Conservation (phyloP, 2,113 vertebrate species). For the Pseudorasbora parva region DNA sequence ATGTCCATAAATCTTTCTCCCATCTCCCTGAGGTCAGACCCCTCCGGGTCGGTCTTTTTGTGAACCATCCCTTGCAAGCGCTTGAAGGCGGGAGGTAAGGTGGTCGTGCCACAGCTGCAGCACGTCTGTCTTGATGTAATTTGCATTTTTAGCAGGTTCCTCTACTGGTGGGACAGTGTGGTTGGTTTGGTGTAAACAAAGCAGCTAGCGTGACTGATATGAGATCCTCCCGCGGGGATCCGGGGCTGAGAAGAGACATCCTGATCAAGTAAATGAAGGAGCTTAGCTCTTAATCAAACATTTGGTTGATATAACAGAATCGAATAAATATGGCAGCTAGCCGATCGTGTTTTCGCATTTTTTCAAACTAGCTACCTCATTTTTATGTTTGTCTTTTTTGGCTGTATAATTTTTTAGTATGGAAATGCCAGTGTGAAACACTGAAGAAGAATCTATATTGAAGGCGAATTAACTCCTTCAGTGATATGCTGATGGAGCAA, state of each 20-base stretch:
- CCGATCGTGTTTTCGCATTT: not conserved
- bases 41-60: slow-evolving; percentile 30
- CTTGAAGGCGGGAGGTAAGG: slow-evolving; percentile 18
- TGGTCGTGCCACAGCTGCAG: slow-evolving; percentile 50
- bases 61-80: not conserved
- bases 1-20: slow-evolving; percentile 55
- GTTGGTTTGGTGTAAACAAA: slow-evolving; percentile 49
- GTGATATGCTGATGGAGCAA: not conserved
- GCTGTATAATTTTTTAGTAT: not conserved
- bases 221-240: slow-evolving; percentile 15
- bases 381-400: not conserved
- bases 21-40: slow-evolving; percentile 32
- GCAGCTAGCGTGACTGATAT: slow-evolving; percentile 51
- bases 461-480: not conserved
- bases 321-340: not conserved
- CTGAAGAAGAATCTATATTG: slow-evolving; percentile 15
- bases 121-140: slow-evolving; percentile 45
- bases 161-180: slow-evolving; percentile 25
- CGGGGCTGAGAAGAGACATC: slow-evolving; percentile 7
- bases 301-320: slow-evolving; percentile 23
- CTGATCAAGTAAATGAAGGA: slow-evolving; percentile 20
- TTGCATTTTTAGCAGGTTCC: slow-evolving; percentile 57
- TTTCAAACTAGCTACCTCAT: too few species aligned
- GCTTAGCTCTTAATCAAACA: slow-evolving; percentile 23
- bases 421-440: not conserved